Percentiles rank a stretch among this genome's conserved stretches.
phyloP scores from a whole-genome alignment of 92 coral and sea anemone species.

The Porites rus region DNA sequence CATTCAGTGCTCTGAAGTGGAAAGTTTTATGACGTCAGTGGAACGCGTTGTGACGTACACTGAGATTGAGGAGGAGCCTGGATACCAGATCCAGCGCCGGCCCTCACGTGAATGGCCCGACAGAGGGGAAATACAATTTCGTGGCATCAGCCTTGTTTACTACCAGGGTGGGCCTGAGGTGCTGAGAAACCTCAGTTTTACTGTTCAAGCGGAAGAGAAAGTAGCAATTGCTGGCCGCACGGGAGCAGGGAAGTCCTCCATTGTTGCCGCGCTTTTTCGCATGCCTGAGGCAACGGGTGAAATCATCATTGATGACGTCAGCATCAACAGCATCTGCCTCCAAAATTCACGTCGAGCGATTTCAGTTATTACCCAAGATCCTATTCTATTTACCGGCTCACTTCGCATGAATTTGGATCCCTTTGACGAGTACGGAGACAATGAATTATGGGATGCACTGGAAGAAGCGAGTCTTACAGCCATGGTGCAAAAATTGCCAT shows the following conservation, averaged over 20 bases:
- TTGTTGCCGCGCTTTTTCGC: slow-evolving; percentile 40
- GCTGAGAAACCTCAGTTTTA: background rate
- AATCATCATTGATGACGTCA: slow-evolving; percentile 26
- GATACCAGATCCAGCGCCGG: background rate
- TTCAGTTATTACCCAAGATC: slow-evolving; percentile 32
- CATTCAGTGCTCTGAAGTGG: background rate
- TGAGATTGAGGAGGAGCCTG: background rate
- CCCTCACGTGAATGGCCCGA: slow-evolving; percentile 14
- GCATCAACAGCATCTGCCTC: background rate
- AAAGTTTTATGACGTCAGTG: slow-evolving; percentile 13
- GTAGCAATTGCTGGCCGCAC: slow-evolving; percentile 40
- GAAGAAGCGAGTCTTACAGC: slow-evolving; percentile 31
- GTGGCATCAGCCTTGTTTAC: slow-evolving; percentile 1
- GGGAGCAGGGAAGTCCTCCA: slow-evolving; percentile 41
- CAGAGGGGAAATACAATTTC: background rate
- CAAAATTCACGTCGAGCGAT: slow-evolving; percentile 23
- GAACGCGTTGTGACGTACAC: slow-evolving; percentile 14
- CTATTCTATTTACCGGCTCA: slow-evolving; percentile 27
- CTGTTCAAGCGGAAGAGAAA: background rate
- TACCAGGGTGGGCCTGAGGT: slow-evolving; percentile 10
- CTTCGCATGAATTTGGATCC: slow-evolving; percentile 38
- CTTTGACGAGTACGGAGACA: slow-evolving; percentile 24
- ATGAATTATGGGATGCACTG: slow-evolving; percentile 24
- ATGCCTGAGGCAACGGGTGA: slow-evolving; percentile 31
- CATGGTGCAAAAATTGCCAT: slow-evolving; percentile 16